Conservation (phyloP, 2,888 invertebrate genomes). For the Drosophila putrida region DNA sequence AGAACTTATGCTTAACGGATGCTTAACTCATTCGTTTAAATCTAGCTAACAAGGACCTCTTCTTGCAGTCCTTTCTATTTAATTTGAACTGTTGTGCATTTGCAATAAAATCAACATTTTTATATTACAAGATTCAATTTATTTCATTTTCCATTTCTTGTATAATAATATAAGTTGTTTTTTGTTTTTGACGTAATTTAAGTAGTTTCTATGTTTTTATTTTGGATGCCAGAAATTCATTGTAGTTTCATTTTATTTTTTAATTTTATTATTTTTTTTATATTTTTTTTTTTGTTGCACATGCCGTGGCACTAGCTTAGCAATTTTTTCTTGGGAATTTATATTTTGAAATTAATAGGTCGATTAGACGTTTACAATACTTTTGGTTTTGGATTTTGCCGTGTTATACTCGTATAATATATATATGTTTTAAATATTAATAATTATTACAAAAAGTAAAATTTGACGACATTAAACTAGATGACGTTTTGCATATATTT, state of each 20-base stretch:
- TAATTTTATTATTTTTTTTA: conserved; percentile 30
- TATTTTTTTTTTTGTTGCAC: conserved; percentile 63
- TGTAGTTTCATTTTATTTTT: conserved; percentile 55
- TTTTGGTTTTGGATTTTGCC: conserved; percentile 55
- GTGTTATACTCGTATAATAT: conserved; percentile 65
- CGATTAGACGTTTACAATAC: conserved; percentile 71
- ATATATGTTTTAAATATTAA: conserved; percentile 77
- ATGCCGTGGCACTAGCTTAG: conserved; percentile 66
- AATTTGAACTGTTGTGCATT: background rate
- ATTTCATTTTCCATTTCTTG: conserved; percentile 82
- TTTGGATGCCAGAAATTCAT: conserved; percentile 75
- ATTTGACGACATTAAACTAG: conserved; percentile 84
- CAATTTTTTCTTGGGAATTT: conserved; percentile 40
- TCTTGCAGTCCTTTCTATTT: background rate
- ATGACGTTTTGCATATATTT: conserved; percentile 77
- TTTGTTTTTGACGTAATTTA: conserved; percentile 64
- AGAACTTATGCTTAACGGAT: no score
- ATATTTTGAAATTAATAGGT: conserved; percentile 62
- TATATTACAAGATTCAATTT: conserved; percentile 85
- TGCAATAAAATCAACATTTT: conserved; percentile 33
- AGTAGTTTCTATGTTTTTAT: conserved; percentile 70
- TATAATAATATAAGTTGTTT: conserved; percentile 83
- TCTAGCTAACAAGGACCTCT: background rate
- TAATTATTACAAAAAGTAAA: conserved; percentile 84
- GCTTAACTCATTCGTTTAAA: no score